These are phyloP conservation scores for Coelopa frigida DNA, from an alignment of 1,140 invertebrate species.

Conservation along the genomic window DNA sequence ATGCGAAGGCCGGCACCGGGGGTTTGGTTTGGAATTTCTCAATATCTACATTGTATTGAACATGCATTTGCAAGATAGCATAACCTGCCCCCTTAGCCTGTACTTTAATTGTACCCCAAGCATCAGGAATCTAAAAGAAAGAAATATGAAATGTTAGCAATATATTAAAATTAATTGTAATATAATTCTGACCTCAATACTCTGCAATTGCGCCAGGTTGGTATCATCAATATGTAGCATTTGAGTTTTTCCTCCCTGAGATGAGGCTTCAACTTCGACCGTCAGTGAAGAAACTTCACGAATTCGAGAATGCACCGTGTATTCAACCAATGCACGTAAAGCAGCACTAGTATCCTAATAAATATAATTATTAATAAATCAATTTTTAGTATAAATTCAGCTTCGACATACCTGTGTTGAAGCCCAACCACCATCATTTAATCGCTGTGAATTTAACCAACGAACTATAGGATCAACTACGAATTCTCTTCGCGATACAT, in stretches of 20 bases:
- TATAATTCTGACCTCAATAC: constrained; percentile 58
- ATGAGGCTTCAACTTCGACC: constrained; percentile 76
- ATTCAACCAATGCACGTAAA: constrained; percentile 83
- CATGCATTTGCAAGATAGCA: constrained; percentile 85
- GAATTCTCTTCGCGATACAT: constrained; percentile 74
- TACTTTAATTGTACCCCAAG: constrained; percentile 87
- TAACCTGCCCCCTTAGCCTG: constrained; percentile 84
- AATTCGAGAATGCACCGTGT: constrained; percentile 75
- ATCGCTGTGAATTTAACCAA: constrained; percentile 86
- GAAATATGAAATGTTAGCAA: constrained; percentile 4
- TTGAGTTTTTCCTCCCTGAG: constrained; percentile 60
- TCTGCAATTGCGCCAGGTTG: constrained; percentile 69
- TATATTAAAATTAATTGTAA: no score
- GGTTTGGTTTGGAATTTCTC: constrained; percentile 77
- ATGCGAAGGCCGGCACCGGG: constrained; percentile 68
- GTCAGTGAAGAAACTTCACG: constrained; percentile 80
- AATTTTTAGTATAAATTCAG: no score
- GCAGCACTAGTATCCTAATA: constrained; percentile 72
- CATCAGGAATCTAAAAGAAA: constrained; percentile 67
- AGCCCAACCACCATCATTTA: constrained; percentile 90
- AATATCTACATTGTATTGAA: constrained; percentile 92
- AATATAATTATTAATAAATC: constrained; percentile 22
- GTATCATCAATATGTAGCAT: constrained; percentile 64
- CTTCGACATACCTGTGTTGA: constrained; percentile 69
- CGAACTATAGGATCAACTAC: constrained; percentile 78